Percentiles rank a stretch among this genome's conserved stretches.
These are phyloP conservation scores for Petrocephalus zakoni DNA, from an alignment of 2,113 vertebrate genomes.

Conservation along the genomic window DNA sequence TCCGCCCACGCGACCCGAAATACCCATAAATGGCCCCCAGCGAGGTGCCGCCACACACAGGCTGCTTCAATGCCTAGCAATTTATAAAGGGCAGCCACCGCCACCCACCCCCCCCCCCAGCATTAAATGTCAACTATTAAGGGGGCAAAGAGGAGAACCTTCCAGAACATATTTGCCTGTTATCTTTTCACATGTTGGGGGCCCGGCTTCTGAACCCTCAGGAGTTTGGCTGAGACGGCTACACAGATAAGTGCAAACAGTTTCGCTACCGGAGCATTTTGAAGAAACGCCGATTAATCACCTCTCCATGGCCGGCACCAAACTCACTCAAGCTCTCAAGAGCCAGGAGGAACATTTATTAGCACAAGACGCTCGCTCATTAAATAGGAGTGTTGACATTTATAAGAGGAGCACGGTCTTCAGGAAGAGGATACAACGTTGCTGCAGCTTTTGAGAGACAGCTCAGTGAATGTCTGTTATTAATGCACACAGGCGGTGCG, in stretches of 20 bases:
- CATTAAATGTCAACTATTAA: constrained; percentile 16
- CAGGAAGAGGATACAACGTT: background rate
- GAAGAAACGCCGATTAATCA: no score
- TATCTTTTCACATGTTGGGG: background rate
- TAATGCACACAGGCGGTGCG: background rate
- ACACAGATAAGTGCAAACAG: background rate
- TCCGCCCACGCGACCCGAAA: background rate
- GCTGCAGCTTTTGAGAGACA: background rate
- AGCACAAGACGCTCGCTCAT: background rate
- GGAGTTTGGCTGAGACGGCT: background rate
- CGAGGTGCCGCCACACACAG: background rate
- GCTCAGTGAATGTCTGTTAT: background rate
- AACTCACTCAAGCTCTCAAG: background rate
- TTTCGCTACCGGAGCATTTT: no score
- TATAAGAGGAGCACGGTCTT: background rate
- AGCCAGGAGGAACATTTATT: background rate
- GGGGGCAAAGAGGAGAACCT: background rate
- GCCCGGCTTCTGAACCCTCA: background rate
- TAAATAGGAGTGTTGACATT: background rate
- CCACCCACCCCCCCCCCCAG: background rate
- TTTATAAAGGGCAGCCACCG: background rate
- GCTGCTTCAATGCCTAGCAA: background rate
- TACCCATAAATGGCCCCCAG: background rate
- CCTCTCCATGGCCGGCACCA: background rate
- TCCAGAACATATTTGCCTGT: background rate